phyloP scores from a whole-genome alignment of 2,113 vertebrate species.

The Dicerorhinus sumatrensis region DNA sequence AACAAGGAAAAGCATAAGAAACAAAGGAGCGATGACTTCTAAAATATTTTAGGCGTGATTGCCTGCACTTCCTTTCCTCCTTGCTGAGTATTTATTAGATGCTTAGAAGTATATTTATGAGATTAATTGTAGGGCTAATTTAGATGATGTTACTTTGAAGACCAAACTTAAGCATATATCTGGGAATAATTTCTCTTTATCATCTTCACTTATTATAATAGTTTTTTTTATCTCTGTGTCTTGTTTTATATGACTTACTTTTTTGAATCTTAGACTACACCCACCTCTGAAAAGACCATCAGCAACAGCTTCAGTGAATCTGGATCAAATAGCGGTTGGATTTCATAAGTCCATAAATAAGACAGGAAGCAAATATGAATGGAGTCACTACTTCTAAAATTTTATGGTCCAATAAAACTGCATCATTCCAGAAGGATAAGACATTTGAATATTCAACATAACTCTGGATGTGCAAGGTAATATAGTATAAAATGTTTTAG shows the following conservation, averaged over 20 bases:
- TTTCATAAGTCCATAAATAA: slow-evolving; percentile 53
- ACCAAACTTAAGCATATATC: slow-evolving; percentile 36
- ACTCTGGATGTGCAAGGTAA: neutral
- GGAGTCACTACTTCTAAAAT: slow-evolving; percentile 21
- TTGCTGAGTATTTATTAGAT: slow-evolving; percentile 48
- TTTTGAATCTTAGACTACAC: neutral
- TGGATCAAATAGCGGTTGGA: slow-evolving; percentile 62
- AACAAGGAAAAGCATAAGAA: neutral
- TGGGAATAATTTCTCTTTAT: slow-evolving; percentile 66
- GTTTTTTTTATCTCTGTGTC: neutral
- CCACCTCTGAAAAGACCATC: neutral
- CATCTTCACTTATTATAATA: slow-evolving; percentile 21
- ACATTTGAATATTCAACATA: neutral
- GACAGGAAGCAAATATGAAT: slow-evolving; percentile 53
- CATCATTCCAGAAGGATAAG: slow-evolving; percentile 12
- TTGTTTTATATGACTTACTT: slow-evolving; percentile 48
- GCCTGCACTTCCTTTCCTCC: neutral
- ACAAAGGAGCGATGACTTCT: neutral
- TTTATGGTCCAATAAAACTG: slow-evolving; percentile 50
- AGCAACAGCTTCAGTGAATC: neutral
- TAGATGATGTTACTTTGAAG: slow-evolving; percentile 66
- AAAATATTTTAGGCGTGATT: neutral
- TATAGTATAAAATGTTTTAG: neutral
- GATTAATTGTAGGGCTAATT: slow-evolving; percentile 64
- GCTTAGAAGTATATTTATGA: slow-evolving; percentile 56